Conservation (phyloP, 2,888 invertebrate species). For the Parnassius apollo region DNA sequence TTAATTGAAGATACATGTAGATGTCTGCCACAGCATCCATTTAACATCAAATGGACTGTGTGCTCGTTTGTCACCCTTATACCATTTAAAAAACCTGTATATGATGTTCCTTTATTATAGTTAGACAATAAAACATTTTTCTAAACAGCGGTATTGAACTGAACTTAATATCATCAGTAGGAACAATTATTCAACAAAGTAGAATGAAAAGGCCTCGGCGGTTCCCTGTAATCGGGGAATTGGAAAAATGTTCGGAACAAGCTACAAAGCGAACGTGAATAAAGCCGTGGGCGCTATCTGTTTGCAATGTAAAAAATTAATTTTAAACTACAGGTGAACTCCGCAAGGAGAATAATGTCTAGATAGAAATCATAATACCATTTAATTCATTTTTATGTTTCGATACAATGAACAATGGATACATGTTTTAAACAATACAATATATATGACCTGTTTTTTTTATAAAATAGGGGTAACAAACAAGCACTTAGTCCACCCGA, state of each 20-base stretch:
- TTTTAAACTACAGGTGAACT: slow-evolving; percentile 2
- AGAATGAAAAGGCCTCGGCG: slow-evolving; percentile 27
- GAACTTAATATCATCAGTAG: slow-evolving; percentile 13
- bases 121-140: slow-evolving; percentile 2
- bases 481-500: too few relatives aligned
- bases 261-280: slow-evolving; percentile 12
- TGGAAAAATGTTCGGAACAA: slow-evolving; percentile 21
- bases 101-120: too few relatives aligned
- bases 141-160: slow-evolving; percentile 21
- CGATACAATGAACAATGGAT: too few relatives aligned
- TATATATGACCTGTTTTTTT: too few relatives aligned
- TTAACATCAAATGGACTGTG: too few relatives aligned
- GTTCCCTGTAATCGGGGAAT: slow-evolving; percentile 24
- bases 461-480: too few relatives aligned
- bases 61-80: too few relatives aligned
- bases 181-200: slow-evolving; percentile 27
- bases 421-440: too few relatives aligned
- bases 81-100: too few relatives aligned
- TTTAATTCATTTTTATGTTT: background rate
- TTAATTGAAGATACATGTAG: too few relatives aligned
- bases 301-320: slow-evolving; percentile 16
- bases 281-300: slow-evolving; percentile 17
- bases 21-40: too few relatives aligned
- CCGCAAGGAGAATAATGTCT: background rate
- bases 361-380: background rate